A percentile compares a stretch with the other conserved stretches of the same genome.
phyloP scores from a whole-genome alignment of 1,140 invertebrate genomes.

The Lepidurus arcticus region DNA sequence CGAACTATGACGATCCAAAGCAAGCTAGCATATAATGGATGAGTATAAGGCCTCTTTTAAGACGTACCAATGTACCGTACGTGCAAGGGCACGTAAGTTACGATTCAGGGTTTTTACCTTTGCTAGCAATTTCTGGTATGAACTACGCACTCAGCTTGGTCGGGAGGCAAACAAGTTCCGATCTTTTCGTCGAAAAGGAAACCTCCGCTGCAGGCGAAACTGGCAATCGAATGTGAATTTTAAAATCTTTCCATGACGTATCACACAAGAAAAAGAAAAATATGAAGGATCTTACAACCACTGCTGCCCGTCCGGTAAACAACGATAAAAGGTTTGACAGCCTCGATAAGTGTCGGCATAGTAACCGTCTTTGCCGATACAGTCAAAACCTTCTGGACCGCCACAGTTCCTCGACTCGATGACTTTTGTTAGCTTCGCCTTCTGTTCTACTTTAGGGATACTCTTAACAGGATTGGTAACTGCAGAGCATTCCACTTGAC shows the following conservation, averaged over 20 bases:
- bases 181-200: background rate
- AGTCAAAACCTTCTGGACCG: constrained; percentile 25
- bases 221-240: background rate
- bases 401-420: background rate
- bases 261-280: background rate
- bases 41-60: too few relatives aligned
- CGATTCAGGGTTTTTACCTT: background rate
- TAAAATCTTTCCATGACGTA: background rate
- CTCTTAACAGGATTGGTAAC: background rate
- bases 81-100: too few relatives aligned
- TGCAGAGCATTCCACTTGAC: constrained; percentile 10
- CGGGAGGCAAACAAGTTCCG: background rate
- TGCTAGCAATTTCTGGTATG: background rate
- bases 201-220: background rate
- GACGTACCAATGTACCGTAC: too few relatives aligned
- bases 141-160: background rate
- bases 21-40: too few relatives aligned
- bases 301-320: constrained; percentile 29
- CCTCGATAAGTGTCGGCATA: constrained; percentile 29
- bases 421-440: background rate
- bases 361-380: constrained; percentile 31
- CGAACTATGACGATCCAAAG: too few relatives aligned
- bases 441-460: background rate
- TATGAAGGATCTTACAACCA: constrained; percentile 7
- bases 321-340: constrained; percentile 29